These are phyloP conservation scores for Escarpia spicata DNA, from an alignment of 2,888 invertebrate genomes.

Conservation along the genomic window DNA sequence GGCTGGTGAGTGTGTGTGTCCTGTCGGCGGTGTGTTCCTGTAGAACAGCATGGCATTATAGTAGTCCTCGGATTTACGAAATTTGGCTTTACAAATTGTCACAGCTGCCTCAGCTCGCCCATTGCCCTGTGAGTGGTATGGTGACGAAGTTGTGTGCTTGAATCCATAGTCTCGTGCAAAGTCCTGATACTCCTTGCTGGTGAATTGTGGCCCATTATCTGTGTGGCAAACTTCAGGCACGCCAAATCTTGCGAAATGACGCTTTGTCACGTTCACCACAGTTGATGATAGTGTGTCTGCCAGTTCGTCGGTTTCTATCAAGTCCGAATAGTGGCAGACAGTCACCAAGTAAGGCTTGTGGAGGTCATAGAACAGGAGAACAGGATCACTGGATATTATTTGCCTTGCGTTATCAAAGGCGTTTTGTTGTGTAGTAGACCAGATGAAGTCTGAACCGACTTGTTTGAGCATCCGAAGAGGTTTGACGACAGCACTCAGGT, in stretches of 20 bases:
- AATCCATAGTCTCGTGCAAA: constrained; percentile 23
- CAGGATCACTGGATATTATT: constrained; percentile 26
- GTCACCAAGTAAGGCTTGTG: constrained; percentile 25
- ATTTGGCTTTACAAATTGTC: neutral
- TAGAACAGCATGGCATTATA: constrained; percentile 22
- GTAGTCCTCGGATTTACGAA: no score
- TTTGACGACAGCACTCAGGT: constrained; percentile 24
- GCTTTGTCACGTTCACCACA: neutral
- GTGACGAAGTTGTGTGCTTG: constrained; percentile 24
- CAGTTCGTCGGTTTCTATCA: no score
- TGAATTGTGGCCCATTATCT: neutral
- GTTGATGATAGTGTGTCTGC: no score
- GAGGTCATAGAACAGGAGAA: constrained; percentile 27
- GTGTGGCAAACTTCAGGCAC: constrained; percentile 18
- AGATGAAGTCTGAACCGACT: constrained; percentile 23
- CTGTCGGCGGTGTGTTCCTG: constrained; percentile 28
- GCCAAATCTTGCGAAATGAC: constrained; percentile 26
- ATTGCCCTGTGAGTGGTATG: constrained; percentile 29
- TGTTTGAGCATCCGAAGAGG: constrained; percentile 25
- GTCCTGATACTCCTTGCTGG: constrained; percentile 5
- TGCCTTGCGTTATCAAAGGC: constrained; percentile 28
- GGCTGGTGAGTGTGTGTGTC: constrained; percentile 25
- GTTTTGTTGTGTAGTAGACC: constrained; percentile 25
- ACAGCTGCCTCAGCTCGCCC: neutral
- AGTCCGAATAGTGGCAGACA: constrained; percentile 26